Percentiles rank a stretch among this genome's conserved stretches.
Conservation (phyloP, 2,113 vertebrate genomes). For the Phalacrocorax pelagicus region DNA sequence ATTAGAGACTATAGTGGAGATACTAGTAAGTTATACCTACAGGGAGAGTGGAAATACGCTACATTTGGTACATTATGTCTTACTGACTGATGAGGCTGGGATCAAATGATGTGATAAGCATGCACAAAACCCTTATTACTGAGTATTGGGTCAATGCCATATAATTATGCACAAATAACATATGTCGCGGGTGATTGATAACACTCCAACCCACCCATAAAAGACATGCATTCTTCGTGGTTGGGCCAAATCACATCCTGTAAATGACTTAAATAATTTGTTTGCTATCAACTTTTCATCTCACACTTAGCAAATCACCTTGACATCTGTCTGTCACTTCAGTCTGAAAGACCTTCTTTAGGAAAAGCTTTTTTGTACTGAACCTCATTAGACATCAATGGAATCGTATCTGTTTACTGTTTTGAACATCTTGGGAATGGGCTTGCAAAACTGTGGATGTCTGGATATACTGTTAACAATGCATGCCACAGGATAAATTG, state of each 20-base stretch:
- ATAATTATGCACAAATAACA: background rate
- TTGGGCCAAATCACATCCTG: background rate
- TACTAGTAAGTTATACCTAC: background rate
- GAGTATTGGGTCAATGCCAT: background rate
- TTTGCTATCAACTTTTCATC: background rate
- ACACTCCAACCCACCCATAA: background rate
- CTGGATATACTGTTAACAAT: background rate
- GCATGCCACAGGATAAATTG: background rate
- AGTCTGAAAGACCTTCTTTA: background rate
- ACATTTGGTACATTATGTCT: background rate
- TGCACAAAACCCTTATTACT: background rate
- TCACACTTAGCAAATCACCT: background rate
- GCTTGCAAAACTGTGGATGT: background rate
- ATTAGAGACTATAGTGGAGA: background rate
- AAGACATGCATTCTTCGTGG: background rate
- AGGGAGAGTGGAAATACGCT: background rate
- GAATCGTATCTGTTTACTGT: background rate
- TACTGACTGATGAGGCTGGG: background rate
- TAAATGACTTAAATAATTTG: background rate
- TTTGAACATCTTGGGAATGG: background rate
- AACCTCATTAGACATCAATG: background rate
- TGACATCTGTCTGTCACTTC: slow-evolving; percentile 24
- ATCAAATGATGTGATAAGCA: background rate
- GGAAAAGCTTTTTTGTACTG: background rate
- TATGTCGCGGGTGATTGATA: background rate